A percentile compares a stretch with the other conserved stretches of the same genome.
These are phyloP conservation scores for Larimichthys crocea DNA, from an alignment of 2,113 vertebrate species.

Conservation along the genomic window DNA sequence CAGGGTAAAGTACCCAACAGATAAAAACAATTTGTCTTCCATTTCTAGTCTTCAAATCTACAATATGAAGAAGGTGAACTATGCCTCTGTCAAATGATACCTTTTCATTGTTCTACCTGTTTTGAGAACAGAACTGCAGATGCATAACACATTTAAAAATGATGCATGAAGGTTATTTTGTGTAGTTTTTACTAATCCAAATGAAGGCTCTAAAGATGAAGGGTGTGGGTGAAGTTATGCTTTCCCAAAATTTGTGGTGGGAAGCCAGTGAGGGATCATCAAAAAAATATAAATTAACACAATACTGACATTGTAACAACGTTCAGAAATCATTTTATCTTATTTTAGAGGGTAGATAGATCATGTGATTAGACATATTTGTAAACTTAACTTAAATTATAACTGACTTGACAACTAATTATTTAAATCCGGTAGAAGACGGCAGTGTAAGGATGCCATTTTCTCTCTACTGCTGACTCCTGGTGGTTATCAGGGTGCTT, in stretches of 20 bases:
- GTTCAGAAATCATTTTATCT: not conserved
- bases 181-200: not conserved
- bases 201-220: not conserved
- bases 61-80: not conserved
- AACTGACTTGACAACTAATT: not conserved
- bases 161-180: too few species aligned
- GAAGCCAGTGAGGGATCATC: not conserved
- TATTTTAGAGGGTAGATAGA: not conserved
- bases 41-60: not conserved
- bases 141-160: not conserved
- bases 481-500: not conserved
- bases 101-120: not conserved
- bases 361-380: not conserved
- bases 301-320: not conserved
- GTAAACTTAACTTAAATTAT: not conserved
- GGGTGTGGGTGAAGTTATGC: not conserved
- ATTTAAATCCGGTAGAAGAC: not conserved
- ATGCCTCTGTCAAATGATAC: not conserved
- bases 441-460: not conserved
- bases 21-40: not conserved
- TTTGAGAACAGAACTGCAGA: not conserved
- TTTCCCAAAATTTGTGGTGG: not conserved
- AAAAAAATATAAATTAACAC: not conserved
- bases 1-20: too few species aligned
- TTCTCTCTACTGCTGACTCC: not conserved